Evolutionary conservation across 2,888 invertebrate species (phyloP).

Genomic region (Deilephila porcellus): DNA sequence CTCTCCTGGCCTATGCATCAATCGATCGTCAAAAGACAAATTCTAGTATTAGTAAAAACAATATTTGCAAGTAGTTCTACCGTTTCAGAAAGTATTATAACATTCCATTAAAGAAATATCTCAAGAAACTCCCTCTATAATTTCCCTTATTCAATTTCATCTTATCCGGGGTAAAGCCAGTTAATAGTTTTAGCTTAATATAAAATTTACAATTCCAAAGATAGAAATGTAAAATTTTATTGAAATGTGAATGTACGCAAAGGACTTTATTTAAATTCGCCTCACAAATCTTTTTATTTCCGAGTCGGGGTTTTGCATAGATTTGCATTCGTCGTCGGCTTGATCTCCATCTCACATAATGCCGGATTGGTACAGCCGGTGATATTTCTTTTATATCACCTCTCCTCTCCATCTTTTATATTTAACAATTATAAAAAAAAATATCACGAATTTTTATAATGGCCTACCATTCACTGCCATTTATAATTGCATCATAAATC

Average conservation of each 20-base stretch:
- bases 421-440: too few relatives aligned
- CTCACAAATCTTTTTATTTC: slow-evolving; percentile 28
- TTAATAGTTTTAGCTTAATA: neutral
- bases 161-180: neutral
- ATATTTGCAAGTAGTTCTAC: too few relatives aligned
- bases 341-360: slow-evolving; percentile 29
- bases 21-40: too few relatives aligned
- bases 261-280: slow-evolving; percentile 25
- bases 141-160: neutral
- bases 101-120: too few relatives aligned
- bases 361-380: slow-evolving; percentile 24
- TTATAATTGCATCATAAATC: too few relatives aligned
- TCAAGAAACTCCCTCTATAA: neutral
- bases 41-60: too few relatives aligned
- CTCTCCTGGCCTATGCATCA: too few relatives aligned
- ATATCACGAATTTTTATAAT: too few relatives aligned
- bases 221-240: slow-evolving; percentile 6
- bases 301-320: slow-evolving; percentile 29
- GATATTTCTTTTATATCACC: too few relatives aligned
- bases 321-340: slow-evolving; percentile 32
- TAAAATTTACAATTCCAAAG: neutral
- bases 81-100: too few relatives aligned
- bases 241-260: slow-evolving; percentile 19
- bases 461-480: too few relatives aligned
- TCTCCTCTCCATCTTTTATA: too few relatives aligned